Base-by-base conservation (phyloP, 2,797 vertebrate species). In the Lepidocolaptes lacrymiger region DNA sequence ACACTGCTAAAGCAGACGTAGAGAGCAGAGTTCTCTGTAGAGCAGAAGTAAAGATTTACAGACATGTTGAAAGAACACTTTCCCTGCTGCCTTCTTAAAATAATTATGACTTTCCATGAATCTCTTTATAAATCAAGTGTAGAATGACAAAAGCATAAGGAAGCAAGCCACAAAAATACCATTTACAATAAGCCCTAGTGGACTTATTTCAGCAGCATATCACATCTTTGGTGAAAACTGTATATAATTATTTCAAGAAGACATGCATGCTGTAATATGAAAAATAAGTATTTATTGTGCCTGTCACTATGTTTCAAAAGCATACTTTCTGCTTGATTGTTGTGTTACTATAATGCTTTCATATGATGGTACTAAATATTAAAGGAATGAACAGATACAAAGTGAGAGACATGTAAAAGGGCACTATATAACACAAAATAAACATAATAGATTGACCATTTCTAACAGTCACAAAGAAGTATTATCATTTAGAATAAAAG, bases 81-180 rank as follows among this genome's bases (percentile, higher is more conserved):
- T 96, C 83, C 88, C 84, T 96, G 85, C 94, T 97, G 97, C 73
- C 95, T 97, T 97, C 95, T 97, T 98, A 97, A 97, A 98, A 98
- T 98, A 98, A 98, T 98, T 98, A 98, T 97, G 97, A 96, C 96
- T 98, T 98, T 97, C 93, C 92, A 97, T 97, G 96, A 97, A 97
- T 97, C 92, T 98, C 95, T 97, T 98, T 97, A 95, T 98, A 98
- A 98, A 98, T 98, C 97, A 98, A 98, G 80, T 95, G 63, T 58
- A 96, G 96, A 97, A 97, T 96, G 97, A 98, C 97, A 98, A 98
- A 98, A 97, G 96, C 62, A 44, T 96, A 96, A 85, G 80, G 94
- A 96, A 96, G 95, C 90, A 96, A 96, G 94, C 71, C 49, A 87
- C 89, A 90, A 96, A 97, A 97, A 96, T 95, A 95, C 88, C 88